These are phyloP conservation scores for Turritopsis rubra DNA, from an alignment of 30 jellyfish, hydroid and myxozoan species.

Conservation along the genomic window DNA sequence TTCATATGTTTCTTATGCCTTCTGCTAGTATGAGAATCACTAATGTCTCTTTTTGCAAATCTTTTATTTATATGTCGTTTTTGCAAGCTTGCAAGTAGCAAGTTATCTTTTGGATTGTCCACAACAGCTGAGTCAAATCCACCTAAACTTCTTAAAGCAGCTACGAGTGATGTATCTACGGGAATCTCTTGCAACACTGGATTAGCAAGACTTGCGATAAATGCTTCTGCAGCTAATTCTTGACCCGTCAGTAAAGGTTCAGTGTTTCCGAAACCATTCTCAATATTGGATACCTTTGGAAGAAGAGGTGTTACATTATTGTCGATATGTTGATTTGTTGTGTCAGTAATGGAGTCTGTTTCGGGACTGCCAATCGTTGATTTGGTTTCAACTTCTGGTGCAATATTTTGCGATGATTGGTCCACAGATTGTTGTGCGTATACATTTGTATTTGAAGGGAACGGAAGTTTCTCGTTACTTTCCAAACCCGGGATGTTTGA, in stretches of 20 bases:
- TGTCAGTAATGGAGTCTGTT: background rate
- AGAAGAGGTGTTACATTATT: background rate
- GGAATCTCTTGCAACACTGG: conserved; percentile 40
- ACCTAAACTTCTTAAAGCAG: conserved; percentile 30
- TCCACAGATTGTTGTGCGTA: background rate
- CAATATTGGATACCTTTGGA: background rate
- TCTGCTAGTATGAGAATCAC: background rate
- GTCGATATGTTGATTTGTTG: background rate
- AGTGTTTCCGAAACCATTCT: background rate
- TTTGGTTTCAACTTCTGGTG: background rate
- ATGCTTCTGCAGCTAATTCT: conserved; percentile 26
- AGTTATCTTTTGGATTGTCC: background rate
- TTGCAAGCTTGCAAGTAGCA: conserved; percentile 16
- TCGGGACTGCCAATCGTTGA: background rate
- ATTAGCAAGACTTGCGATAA: conserved; percentile 39
- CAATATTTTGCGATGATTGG: background rate
- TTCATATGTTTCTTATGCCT: conserved; percentile 3
- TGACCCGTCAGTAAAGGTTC: conserved; percentile 17
- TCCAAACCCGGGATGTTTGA: background rate
- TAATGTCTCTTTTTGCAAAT: conserved; percentile 10
- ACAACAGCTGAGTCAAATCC: background rate
- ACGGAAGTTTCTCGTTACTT: background rate
- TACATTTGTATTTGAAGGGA: background rate
- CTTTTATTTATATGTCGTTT: conserved; percentile 7
- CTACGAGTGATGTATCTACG: conserved; percentile 29